A percentile compares a stretch with the other conserved stretches of the same genome.
phyloP scores from a whole-genome alignment of 37 sponge, comb jelly and placozoan species.

The Spongilla lacustris region DNA sequence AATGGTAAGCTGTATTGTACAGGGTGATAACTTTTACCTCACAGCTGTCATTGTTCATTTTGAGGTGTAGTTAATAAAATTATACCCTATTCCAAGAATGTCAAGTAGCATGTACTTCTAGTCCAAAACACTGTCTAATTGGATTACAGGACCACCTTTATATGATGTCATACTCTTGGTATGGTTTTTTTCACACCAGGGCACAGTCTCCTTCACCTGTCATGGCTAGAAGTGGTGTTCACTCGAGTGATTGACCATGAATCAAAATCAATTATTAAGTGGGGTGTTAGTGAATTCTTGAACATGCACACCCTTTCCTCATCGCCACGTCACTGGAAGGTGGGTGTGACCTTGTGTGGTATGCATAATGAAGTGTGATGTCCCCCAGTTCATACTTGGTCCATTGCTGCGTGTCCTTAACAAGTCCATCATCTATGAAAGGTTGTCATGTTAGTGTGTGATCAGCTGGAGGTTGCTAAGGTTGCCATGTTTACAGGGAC shows the following conservation, averaged over 20 bases:
- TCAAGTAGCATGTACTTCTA: too few relatives aligned
- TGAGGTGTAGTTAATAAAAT: too few relatives aligned
- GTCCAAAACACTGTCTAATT: too few relatives aligned
- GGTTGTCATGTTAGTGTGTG: conserved; percentile 35
- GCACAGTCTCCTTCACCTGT: conserved; percentile 62
- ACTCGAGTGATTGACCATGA: conserved; percentile 69
- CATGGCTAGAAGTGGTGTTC: conserved; percentile 70
- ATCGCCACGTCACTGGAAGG: conserved; percentile 57
- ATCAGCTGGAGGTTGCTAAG: background rate
- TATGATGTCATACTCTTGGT: too few relatives aligned
- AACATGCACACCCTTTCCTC: conserved; percentile 12
- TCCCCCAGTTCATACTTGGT: conserved; percentile 63
- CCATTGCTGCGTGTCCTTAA: conserved; percentile 56
- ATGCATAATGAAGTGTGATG: background rate
- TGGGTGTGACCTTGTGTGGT: background rate
- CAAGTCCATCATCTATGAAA: conserved; percentile 46
- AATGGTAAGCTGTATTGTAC: too few relatives aligned
- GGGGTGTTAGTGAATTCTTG: conserved; percentile 70
- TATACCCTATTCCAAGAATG: too few relatives aligned
- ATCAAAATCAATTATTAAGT: conserved; percentile 75
- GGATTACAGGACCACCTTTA: too few relatives aligned
- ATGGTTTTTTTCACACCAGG: conserved; percentile 14
- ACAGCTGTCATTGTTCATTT: too few relatives aligned
- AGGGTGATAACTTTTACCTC: too few relatives aligned
- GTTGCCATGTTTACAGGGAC: conserved; percentile 2